These are phyloP conservation scores for Brenthis ino DNA, from an alignment of 2,888 invertebrate species.

Conservation along the genomic window DNA sequence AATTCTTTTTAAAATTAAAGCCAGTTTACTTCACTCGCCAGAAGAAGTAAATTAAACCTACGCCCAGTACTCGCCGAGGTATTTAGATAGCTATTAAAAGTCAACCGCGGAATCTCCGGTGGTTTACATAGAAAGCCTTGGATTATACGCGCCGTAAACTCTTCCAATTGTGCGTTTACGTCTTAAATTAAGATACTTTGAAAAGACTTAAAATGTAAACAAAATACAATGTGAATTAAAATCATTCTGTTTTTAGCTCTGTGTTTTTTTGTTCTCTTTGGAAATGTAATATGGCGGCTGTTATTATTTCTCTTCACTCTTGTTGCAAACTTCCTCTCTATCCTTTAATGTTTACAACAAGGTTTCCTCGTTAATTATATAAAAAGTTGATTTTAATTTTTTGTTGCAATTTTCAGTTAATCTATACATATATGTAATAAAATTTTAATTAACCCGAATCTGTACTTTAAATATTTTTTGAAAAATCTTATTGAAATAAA, in stretches of 20 bases:
- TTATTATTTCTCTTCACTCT: conserved; percentile 6
- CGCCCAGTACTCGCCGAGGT: conserved; percentile 55
- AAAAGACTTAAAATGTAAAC: conserved; percentile 28
- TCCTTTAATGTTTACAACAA: conserved; percentile 8
- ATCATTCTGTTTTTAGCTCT: conserved; percentile 1
- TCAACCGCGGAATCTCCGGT: conserved; percentile 57
- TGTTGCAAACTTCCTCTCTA: conserved; percentile 9
- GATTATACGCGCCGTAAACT: conserved; percentile 57
- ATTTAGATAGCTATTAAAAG: conserved; percentile 69
- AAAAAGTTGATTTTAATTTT: background rate
- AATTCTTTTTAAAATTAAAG: conserved; percentile 25
- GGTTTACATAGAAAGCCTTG: conserved; percentile 61
- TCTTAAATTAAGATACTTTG: conserved; percentile 31
- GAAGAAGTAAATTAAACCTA: conserved; percentile 63
- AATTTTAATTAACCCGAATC: too few relatives aligned
- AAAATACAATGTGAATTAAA: conserved; percentile 5
- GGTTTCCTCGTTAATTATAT: conserved; percentile 11
- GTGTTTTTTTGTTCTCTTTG: background rate
- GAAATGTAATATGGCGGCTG: background rate
- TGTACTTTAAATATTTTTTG: too few relatives aligned
- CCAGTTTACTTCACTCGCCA: conserved; percentile 34
- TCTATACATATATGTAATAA: too few relatives aligned
- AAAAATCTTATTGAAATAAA: too few relatives aligned
- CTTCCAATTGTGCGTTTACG: conserved; percentile 50
- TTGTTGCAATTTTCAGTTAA: background rate